Evolutionary conservation across 2,888 invertebrate genomes (phyloP).

Genomic region (Neelides folsomi): DNA sequence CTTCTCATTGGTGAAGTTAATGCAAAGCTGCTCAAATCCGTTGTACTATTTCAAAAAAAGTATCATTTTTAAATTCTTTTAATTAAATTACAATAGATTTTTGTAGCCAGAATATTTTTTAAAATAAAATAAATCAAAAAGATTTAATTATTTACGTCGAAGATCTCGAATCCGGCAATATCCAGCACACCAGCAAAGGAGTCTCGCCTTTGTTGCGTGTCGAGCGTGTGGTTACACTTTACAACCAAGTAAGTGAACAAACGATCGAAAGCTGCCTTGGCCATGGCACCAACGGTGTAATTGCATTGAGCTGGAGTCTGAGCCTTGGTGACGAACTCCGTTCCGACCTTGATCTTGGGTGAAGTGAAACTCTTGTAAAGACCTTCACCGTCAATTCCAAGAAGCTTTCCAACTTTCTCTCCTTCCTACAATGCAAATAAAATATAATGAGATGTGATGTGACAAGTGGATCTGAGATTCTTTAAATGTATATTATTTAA

Average conservation of each 20-base stretch:
- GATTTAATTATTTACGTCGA: constrained; percentile 39
- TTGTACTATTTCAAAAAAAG: constrained; percentile 53
- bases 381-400: constrained; percentile 41
- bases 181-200: constrained; percentile 48
- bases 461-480: too few species aligned
- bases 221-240: constrained; percentile 45
- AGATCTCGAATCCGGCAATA: constrained; percentile 51
- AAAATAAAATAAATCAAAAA: not conserved
- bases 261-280: constrained; percentile 38
- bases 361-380: constrained; percentile 39
- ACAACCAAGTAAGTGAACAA: constrained; percentile 43
- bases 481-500: too few species aligned
- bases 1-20: constrained; percentile 94
- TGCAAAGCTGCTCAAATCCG: constrained; percentile 92
- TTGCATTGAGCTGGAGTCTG: constrained; percentile 38
- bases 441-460: not conserved
- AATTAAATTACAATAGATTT: too few species aligned
- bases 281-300: constrained; percentile 36
- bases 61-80: too few species aligned
- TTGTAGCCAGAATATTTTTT: too few species aligned
- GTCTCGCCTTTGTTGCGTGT: constrained; percentile 43
- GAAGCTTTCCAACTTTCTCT: constrained; percentile 37
- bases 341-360: constrained; percentile 43
- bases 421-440: constrained; percentile 10
- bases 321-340: constrained; percentile 42